phyloP scores from a whole-genome alignment of 1,140 invertebrate species.

The Lasioglossum albipes region DNA sequence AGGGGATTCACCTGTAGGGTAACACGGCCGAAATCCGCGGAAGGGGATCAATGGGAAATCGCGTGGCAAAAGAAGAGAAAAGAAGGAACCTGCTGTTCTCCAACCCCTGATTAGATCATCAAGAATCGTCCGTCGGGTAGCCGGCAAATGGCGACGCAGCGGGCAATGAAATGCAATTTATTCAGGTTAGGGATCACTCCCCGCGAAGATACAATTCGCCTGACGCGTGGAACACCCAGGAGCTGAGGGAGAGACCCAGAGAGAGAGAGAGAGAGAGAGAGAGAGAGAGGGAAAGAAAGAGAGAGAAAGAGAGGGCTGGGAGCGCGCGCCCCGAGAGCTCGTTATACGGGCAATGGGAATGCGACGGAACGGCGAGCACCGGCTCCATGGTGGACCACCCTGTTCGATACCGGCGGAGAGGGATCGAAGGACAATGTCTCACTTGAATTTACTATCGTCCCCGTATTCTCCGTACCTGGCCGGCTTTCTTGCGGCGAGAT shows the following conservation, averaged over 20 bases:
- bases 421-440: conserved; percentile 67
- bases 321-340: conserved; percentile 60
- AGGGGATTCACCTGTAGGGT: neutral
- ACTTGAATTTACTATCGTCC: conserved; percentile 70
- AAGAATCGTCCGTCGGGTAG: conserved; percentile 26
- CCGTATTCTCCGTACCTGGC: conserved; percentile 62
- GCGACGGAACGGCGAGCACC: conserved; percentile 59
- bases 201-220: conserved; percentile 69
- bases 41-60: neutral
- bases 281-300: neutral
- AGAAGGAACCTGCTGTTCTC: neutral
- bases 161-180: conserved; percentile 67
- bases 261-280: neutral
- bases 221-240: conserved; percentile 73
- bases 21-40: neutral
- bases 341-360: conserved; percentile 71
- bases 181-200: conserved; percentile 65
- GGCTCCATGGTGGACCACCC: conserved; percentile 62
- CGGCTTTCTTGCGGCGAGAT: conserved; percentile 60
- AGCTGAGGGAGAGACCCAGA: conserved; percentile 37
- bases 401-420: conserved; percentile 60
- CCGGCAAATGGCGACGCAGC: conserved; percentile 40
- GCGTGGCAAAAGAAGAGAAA: neutral
- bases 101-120: conserved; percentile 45
- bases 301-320: neutral